Evolutionary conservation across 2,797 vertebrate species (phyloP).

Genomic region (Melanotaenia nigrans): DNA sequence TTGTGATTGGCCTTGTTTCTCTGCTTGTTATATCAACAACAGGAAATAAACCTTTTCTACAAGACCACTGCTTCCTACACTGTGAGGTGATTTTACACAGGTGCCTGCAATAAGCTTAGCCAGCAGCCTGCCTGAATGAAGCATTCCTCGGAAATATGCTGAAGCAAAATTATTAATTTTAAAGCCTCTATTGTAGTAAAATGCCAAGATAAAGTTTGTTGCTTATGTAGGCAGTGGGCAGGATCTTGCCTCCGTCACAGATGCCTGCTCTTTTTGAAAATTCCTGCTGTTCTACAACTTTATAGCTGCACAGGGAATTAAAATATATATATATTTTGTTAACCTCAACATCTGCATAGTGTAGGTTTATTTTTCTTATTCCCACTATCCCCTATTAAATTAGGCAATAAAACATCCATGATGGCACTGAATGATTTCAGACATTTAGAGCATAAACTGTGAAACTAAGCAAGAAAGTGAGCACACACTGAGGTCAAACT

Average conservation of each 20-base stretch:
- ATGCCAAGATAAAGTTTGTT: constrained; percentile 35
- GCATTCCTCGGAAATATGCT: constrained; percentile 40
- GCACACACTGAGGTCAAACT: constrained; percentile 33
- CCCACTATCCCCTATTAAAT: neutral
- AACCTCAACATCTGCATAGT: constrained; percentile 3
- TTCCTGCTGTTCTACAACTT: constrained; percentile 30
- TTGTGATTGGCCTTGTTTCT: constrained; percentile 33
- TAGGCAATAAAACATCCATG: neutral
- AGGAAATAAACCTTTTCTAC: constrained; percentile 40
- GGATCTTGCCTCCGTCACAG: constrained; percentile 25
- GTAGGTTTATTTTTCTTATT: neutral
- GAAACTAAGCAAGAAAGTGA: constrained; percentile 14
- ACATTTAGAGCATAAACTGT: constrained; percentile 13
- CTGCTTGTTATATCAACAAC: constrained; percentile 41
- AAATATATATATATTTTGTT: neutral
- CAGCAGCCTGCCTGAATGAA: constrained; percentile 27
- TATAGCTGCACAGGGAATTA: neutral
- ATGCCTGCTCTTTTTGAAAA: constrained; percentile 17
- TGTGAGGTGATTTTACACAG: constrained; percentile 39
- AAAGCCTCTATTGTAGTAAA: constrained; percentile 22
- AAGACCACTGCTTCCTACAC: constrained; percentile 39
- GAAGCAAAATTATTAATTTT: constrained; percentile 46
- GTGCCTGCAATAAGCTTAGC: constrained; percentile 30
- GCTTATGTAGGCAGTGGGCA: constrained; percentile 17
- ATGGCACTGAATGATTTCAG: constrained; percentile 17